A percentile compares a stretch with the other conserved stretches of the same genome.
Evolutionary conservation across 2,888 invertebrate genomes (phyloP).

Genomic region (Chelonus formosanus): DNA sequence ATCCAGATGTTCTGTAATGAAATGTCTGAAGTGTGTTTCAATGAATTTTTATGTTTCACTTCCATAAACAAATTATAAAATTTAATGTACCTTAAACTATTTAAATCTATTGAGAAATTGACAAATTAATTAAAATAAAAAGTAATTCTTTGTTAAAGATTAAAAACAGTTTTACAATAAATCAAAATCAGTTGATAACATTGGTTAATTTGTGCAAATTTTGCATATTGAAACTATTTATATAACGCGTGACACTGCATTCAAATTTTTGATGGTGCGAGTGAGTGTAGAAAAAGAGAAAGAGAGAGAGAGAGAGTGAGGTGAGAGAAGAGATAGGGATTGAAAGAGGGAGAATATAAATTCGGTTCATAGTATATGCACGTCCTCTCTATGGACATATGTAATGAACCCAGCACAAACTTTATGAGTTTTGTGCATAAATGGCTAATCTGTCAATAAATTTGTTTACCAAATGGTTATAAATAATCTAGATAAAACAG

Average conservation of each 20-base stretch:
- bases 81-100: too few relatives aligned
- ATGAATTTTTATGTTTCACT: too few relatives aligned
- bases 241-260: constrained; percentile 18
- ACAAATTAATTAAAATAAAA: too few relatives aligned
- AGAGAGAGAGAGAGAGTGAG: too few relatives aligned
- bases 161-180: constrained; percentile 31
- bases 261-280: constrained; percentile 14
- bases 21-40: too few relatives aligned
- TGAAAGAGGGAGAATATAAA: neutral
- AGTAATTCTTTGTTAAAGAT: neutral
- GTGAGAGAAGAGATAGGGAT: neutral
- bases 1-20: too few relatives aligned
- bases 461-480: constrained; percentile 44
- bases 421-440: constrained; percentile 45
- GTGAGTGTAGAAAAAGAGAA: neutral
- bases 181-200: constrained; percentile 12
- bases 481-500: constrained; percentile 46
- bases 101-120: too few relatives aligned
- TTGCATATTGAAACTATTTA: constrained; percentile 27
- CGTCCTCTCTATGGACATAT: constrained; percentile 13
- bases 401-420: constrained; percentile 35
- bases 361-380: neutral
- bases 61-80: too few relatives aligned
- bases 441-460: constrained; percentile 47
- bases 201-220: constrained; percentile 18